Base-by-base conservation (phyloP, 1,140 invertebrate genomes). In the Ylistrum balloti region DNA sequence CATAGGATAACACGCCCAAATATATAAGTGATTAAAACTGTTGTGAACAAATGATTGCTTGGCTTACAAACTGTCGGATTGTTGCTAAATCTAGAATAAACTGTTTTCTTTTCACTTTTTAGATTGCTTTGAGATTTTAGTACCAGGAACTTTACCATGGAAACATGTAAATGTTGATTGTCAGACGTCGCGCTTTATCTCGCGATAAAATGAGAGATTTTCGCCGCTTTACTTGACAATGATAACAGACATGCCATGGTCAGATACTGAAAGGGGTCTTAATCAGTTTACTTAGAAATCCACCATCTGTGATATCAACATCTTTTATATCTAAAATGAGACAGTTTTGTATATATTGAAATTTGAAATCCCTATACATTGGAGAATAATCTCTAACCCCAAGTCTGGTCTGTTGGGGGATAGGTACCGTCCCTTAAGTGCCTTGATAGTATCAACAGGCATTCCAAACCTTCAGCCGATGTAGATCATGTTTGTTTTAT, bases 281-380 rank as follows among this genome's bases (percentile, higher is more conserved):
- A 74, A 74, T 74, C 56, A 28, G 9, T n/a, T 17, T 1, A 28
- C 56, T 74, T 74, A 74, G 22, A 74, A 74, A 74, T 28, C 22
- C 5, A 3, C 56, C 5, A n/a, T 5, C 56, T 28, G 22, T n/a
- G 5, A 11, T 3, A 74, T 74, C n/a, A 74, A 74, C 5, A 74
- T 28, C 56, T 28, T 74, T 74, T 28, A 74, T 74, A 28, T 3
- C 28, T 74, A 28, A 74, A 74, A 74, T 74, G n/a, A 3, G 56
- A 74, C 11, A 74, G 7, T 74, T 74, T 74, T 74, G 22, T 74
- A 5, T 74, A 74, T 74, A 74, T 28, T 74, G 56, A 74, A 28
- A 74, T 74, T 74, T 74, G 56, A 74, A 74, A 74, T 74, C 56
- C 56, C 56, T 28, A 28, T 74, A 74, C 28, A 74, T n/a, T 74